Evolutionary conservation across 1,140 invertebrate genomes (phyloP).

Genomic region (Sitophilus oryzae): DNA sequence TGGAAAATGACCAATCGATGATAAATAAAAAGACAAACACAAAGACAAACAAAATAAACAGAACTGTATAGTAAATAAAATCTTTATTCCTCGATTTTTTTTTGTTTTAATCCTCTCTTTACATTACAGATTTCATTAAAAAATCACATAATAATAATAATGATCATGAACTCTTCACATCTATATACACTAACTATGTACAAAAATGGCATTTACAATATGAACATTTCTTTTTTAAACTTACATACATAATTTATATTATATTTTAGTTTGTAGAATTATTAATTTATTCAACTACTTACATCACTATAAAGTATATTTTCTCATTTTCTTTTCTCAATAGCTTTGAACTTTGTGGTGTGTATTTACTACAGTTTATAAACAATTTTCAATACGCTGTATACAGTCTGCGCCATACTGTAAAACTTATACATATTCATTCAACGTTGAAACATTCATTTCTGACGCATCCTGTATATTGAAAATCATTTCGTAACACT

Average conservation of each 20-base stretch:
- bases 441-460: too few species aligned
- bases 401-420: too few species aligned
- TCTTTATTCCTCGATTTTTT: constrained; percentile 28
- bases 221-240: background rate
- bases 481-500: too few species aligned
- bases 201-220: constrained; percentile 22
- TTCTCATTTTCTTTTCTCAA: too few species aligned
- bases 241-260: too few species aligned
- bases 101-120: too few species aligned
- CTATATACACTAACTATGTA: constrained; percentile 42
- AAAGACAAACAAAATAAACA: constrained; percentile 10
- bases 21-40: constrained; percentile 9
- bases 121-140: background rate
- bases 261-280: background rate
- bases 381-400: background rate
- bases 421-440: too few species aligned
- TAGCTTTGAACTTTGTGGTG: background rate
- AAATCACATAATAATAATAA: constrained; percentile 37
- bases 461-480: too few species aligned
- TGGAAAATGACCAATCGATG: too few species aligned
- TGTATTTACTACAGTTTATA: background rate
- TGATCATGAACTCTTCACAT: constrained; percentile 27
- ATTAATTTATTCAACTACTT: background rate
- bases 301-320: too few species aligned
- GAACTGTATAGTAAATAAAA: constrained; percentile 34